phyloP scores from a whole-genome alignment of 2,797 vertebrate genomes.

The Oreonectes daqikongensis region DNA sequence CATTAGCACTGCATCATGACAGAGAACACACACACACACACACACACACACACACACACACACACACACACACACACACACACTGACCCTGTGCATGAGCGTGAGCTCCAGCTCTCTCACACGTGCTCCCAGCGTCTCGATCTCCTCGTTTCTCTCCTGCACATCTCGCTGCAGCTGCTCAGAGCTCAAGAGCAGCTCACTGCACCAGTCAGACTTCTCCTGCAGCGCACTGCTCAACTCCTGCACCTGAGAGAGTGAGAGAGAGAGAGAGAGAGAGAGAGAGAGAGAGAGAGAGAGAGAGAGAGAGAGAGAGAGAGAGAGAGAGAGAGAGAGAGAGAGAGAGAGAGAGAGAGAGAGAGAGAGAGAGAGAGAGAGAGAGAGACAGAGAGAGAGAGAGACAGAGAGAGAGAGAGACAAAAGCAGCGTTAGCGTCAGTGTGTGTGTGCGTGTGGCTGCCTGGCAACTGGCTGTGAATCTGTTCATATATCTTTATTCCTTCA shows the following conservation, averaged over 20 bases:
- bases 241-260: constrained; percentile 80
- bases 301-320: background rate
- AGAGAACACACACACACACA: constrained; percentile 24
- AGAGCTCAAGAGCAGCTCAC: constrained; percentile 89
- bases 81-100: constrained; percentile 87
- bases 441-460: constrained; percentile 10
- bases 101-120: constrained; percentile 92
- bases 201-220: constrained; percentile 97
- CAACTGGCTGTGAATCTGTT: constrained; percentile 12
- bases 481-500: background rate
- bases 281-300: constrained; percentile 48
- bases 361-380: background rate
- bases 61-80: constrained; percentile 41
- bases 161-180: constrained; percentile 92
- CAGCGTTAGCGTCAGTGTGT: background rate
- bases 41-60: constrained; percentile 39
- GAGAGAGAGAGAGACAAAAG: background rate
- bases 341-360: constrained; percentile 33
- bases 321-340: constrained; percentile 41
- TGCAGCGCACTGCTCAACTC: constrained; percentile 88
- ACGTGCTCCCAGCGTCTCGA: constrained; percentile 90
- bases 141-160: constrained; percentile 90
- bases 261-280: constrained; percentile 43
- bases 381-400: background rate
- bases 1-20: constrained; percentile 43